These are phyloP conservation scores for Wiebesia pumilae DNA, from an alignment of 1,140 invertebrate species.

Conservation along the genomic window DNA sequence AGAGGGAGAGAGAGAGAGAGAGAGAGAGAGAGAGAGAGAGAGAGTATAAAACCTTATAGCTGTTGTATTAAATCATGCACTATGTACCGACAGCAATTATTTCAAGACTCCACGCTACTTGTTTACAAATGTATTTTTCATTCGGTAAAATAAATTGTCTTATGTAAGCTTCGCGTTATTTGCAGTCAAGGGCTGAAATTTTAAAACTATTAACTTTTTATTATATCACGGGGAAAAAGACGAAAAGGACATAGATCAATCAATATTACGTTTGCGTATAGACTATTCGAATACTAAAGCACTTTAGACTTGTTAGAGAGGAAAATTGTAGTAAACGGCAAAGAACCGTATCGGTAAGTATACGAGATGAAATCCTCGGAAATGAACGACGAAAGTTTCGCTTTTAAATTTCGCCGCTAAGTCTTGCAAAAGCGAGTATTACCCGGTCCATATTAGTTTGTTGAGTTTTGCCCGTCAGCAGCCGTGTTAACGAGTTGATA, in stretches of 20 bases:
- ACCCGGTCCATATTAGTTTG: background rate
- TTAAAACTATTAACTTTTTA: background rate
- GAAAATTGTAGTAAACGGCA: too few species aligned
- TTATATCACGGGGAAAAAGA: background rate
- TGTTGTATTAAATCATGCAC: background rate
- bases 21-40: background rate
- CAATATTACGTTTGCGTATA: background rate
- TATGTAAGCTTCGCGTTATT: background rate
- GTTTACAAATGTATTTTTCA: background rate
- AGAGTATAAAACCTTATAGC: constrained; percentile 9
- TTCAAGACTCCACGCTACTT: background rate
- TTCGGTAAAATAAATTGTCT: background rate
- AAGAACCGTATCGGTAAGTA: too few species aligned
- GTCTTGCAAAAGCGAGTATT: background rate
- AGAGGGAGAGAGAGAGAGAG: background rate
- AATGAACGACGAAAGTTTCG: background rate
- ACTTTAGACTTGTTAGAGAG: too few species aligned
- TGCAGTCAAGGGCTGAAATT: background rate
- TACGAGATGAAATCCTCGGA: too few species aligned
- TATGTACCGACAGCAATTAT: background rate
- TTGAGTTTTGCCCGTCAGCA: background rate
- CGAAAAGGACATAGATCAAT: too few species aligned
- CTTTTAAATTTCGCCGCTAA: background rate
- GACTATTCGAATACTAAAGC: background rate
- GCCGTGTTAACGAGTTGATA: constrained; percentile 19